A percentile compares a stretch with the other conserved stretches of the same genome.
phyloP scores from a whole-genome alignment of 1,140 invertebrate genomes.

The Hycleus phaleratus region DNA sequence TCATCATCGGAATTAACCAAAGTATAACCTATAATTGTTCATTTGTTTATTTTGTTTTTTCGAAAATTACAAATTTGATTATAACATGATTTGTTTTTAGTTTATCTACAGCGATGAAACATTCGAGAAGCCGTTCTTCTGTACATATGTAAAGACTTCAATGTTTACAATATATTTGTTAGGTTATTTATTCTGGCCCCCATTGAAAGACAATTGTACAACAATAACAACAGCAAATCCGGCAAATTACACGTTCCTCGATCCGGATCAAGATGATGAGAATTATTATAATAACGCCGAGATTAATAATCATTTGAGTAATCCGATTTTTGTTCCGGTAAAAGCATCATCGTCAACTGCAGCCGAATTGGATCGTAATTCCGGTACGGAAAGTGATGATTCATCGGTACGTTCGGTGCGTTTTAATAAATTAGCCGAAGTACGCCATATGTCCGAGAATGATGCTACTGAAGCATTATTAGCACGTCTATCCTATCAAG shows the following conservation, averaged over 20 bases:
- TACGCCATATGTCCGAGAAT: conserved; percentile 68
- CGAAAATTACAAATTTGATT: background rate
- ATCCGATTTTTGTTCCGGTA: conserved; percentile 75
- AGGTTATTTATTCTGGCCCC: conserved; percentile 72
- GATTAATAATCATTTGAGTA: conserved; percentile 58
- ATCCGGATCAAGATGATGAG: conserved; percentile 59
- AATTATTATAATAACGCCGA: conserved; percentile 50
- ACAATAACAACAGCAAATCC: conserved; percentile 43
- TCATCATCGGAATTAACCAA: conserved; percentile 77
- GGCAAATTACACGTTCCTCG: conserved; percentile 59
- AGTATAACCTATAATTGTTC: conserved; percentile 43
- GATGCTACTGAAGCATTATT: conserved; percentile 78
- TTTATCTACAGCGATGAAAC: conserved; percentile 73
- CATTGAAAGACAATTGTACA: conserved; percentile 71
- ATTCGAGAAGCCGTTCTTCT: conserved; percentile 83
- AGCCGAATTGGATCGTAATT: conserved; percentile 52
- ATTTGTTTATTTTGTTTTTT: background rate
- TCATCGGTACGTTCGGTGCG: conserved; percentile 65
- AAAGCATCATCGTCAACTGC: conserved; percentile 51
- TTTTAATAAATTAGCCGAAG: conserved; percentile 81
- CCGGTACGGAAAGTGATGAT: conserved; percentile 78
- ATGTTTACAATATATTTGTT: conserved; percentile 80
- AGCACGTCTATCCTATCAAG: conserved; percentile 76
- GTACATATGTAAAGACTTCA: conserved; percentile 79
- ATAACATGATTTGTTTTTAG: conserved; percentile 48